Evolutionary conservation across 2,888 invertebrate species (phyloP), one percentile per base, ranked within the genome.

Genomic region (Agrochola circellaris): DNA sequence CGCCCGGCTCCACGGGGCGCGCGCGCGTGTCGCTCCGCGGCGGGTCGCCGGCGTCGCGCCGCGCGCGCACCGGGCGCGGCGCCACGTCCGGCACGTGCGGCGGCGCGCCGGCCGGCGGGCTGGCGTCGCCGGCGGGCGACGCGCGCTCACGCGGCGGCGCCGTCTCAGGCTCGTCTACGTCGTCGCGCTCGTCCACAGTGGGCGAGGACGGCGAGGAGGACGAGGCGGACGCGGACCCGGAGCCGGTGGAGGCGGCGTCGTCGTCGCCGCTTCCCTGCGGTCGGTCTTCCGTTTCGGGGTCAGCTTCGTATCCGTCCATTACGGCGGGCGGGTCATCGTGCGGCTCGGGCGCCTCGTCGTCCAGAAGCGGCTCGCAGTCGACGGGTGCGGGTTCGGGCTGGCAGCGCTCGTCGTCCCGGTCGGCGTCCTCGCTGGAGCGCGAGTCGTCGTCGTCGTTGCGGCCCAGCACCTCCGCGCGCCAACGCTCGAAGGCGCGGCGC

Each of bases 401-500:
- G 51, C 68, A 75, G 67, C 62, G 78, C 64, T 61, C 72, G 64
- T 65, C 81, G 66, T 81, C 87, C 0, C 70, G 60, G 11, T 87
- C 92, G 81, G 89, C 90, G 83, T 94, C 93, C 78, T 93, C 93
- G 88, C 93, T 92, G 66, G 94, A 94, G 74, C 92, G 94, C 58
- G 90, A 89, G 79, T 92, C 92, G 82, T 92, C 93, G 66, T 87
- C 91, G 72, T 83, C 90, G 79, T 86, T 82, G 85, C 91, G 90
- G 30, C 93, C 91, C 78, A 94, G 85, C 81, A 94, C 92, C 72
- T 92, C 93, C 34, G 92, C 93, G 6, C 95, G 94, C 95, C 95
- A 95, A 7, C 93, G 93, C 79, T 95, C 95, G 90, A 95, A 95
- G 58, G 95, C 95, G 77, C 91, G 92, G 11, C 95, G 90, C 89